Conservation (phyloP, 2,797 vertebrate species). For the Psittacula derbiana region DNA sequence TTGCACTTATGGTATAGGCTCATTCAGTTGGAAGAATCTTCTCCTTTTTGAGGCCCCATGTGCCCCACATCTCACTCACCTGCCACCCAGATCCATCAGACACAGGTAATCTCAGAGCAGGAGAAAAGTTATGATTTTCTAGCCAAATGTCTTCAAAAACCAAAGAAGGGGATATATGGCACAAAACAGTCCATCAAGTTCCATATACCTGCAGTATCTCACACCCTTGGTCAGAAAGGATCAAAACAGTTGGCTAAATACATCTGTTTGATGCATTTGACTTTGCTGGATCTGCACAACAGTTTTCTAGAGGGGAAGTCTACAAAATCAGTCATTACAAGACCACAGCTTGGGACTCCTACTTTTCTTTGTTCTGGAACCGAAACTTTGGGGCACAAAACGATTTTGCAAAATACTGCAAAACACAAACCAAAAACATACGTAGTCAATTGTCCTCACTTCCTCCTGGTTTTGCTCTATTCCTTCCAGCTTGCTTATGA, state of each 20-base stretch:
- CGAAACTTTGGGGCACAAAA: not conserved
- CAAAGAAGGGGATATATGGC: not conserved
- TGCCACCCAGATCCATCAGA: not conserved
- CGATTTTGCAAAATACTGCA: not conserved
- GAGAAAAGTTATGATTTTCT: not conserved
- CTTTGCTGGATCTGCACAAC: not conserved
- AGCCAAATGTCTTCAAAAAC: not conserved
- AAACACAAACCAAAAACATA: not conserved
- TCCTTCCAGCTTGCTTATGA: not conserved
- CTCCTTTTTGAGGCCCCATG: not conserved
- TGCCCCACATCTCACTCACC: not conserved
- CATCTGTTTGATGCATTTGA: not conserved
- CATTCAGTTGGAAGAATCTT: not conserved
- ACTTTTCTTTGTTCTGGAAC: not conserved
- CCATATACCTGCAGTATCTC: not conserved
- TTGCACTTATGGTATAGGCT: not conserved
- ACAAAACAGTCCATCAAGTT: not conserved
- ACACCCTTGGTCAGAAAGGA: not conserved
- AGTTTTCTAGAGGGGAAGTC: not conserved
- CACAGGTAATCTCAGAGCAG: fast-evolving
- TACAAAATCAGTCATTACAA: not conserved
- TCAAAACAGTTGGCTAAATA: not conserved
- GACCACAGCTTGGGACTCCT: not conserved
- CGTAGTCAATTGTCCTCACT: not conserved
- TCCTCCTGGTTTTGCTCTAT: not conserved